Base-by-base conservation (phyloP, 2,113 vertebrate species). In the Calidris pygmaea region DNA sequence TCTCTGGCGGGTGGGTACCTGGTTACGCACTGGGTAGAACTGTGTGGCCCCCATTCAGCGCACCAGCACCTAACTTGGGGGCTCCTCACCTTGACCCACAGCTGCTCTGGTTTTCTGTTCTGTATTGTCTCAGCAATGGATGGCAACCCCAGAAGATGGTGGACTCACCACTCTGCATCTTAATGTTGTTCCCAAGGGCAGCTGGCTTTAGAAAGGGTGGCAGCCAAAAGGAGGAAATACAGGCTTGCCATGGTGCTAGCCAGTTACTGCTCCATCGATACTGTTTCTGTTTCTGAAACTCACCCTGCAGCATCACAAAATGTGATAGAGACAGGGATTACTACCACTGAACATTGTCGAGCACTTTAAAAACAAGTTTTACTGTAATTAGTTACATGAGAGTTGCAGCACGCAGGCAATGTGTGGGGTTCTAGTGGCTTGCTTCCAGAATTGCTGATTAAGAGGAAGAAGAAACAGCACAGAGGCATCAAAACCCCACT, bases 361-460 rank as follows among this genome's bases (percentile, higher is more conserved):
- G 53, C 62, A 43, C 81, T 95, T 95, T n/a, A 76, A 87, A 95
- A 94, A 34, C 74, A 76, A 85, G 53, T 90, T 95, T 91, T 79
- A 53, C 74, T 93, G 81, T 72, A 82, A 87, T 87, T 87, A 85
- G 74, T 84, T 80, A 73, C 48, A 89, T 60, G 53, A 72, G 89
- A 85, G 77, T 48, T 70, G 66, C 88, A 94, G 81, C 74, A 87
- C 3, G 1, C 60, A 82, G 80, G 90, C 92, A 90, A 4, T 2
- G 14, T 52, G 53, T 79, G 77, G 93, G 70, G 48, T 75, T 79
- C 79, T 87, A 72, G 93, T 87, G 67, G 74, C 85, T 91, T 94
- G 45, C 87, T 95, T 97, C 89, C 84, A 79, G 87, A 95, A 91
- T 29, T 95, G 89, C 89, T 70, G 77, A 95, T 92, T 94, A 95